A percentile compares a stretch with the other conserved stretches of the same genome.
Conservation (phyloP, 1,140 invertebrate genomes). For the Halotydeus destructor region DNA sequence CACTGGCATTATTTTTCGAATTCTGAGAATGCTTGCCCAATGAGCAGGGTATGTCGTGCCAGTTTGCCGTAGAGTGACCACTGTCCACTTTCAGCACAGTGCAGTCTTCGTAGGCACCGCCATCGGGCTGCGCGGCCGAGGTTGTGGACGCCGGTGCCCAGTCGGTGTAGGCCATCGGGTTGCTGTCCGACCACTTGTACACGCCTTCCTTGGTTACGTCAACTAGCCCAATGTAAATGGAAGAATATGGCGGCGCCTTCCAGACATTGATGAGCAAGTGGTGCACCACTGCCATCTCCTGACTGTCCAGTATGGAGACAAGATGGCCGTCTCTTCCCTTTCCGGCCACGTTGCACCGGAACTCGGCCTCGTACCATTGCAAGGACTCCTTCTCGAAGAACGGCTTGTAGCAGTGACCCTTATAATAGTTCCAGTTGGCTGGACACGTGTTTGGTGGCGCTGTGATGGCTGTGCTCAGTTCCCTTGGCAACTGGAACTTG, state of each 20-base stretch:
- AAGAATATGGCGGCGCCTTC: slow-evolving; percentile 15
- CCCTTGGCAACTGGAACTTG: slow-evolving; percentile 15
- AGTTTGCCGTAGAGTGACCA: slow-evolving; percentile 19
- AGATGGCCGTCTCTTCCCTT: slow-evolving; percentile 18
- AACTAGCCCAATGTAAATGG: slow-evolving; percentile 20
- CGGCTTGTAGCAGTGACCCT: slow-evolving; percentile 18
- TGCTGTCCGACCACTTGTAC: slow-evolving; percentile 20
- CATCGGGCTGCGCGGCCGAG: slow-evolving; percentile 18
- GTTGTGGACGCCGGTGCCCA: slow-evolving; percentile 16
- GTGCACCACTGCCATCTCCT: slow-evolving; percentile 20
- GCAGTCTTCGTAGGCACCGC: slow-evolving; percentile 21
- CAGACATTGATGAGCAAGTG: slow-evolving; percentile 18
- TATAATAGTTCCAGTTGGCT: slow-evolving; percentile 18
- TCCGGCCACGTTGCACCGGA: slow-evolving; percentile 11
- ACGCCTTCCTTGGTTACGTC: slow-evolving; percentile 19
- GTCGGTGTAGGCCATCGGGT: slow-evolving; percentile 22
- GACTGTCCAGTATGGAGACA: slow-evolving; percentile 18
- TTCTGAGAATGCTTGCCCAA: slow-evolving; percentile 2
- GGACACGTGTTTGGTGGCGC: too few relatives aligned
- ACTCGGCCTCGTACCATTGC: slow-evolving; percentile 20
- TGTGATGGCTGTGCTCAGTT: slow-evolving; percentile 8
- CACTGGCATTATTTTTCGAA: slow-evolving; percentile 2
- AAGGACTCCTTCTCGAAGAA: slow-evolving; percentile 16
- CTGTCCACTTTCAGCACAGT: slow-evolving; percentile 19
- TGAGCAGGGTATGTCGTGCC: slow-evolving; percentile 18